phyloP scores from a whole-genome alignment of 2,888 invertebrate species.

The Lasiommata megera region DNA sequence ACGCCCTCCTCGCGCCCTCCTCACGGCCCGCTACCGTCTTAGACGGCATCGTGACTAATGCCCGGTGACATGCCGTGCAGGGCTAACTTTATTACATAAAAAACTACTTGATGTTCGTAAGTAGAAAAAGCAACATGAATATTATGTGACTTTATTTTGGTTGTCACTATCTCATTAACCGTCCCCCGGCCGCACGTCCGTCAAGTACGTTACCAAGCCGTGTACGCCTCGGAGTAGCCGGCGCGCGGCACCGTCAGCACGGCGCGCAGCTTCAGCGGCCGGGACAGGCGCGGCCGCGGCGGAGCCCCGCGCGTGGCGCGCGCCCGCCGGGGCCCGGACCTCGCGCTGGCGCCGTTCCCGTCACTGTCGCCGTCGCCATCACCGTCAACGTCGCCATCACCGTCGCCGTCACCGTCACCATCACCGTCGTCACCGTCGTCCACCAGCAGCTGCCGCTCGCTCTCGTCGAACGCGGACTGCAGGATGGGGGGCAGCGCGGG shows the following conservation, averaged over 20 bases:
- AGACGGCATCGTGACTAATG: no score
- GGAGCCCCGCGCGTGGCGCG: constrained; percentile 31
- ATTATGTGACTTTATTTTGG: no score
- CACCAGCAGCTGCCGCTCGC: constrained; percentile 35
- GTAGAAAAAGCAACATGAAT: no score
- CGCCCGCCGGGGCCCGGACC: no score
- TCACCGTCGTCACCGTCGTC: constrained; percentile 25
- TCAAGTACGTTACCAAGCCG: constrained; percentile 42
- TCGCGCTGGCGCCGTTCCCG: not conserved
- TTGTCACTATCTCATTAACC: no score
- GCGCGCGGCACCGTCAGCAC: constrained; percentile 54
- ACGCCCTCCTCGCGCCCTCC: no score
- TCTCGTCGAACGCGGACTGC: constrained; percentile 36
- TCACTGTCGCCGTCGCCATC: not conserved
- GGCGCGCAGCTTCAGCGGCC: constrained; percentile 48
- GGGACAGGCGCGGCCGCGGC: constrained; percentile 45
- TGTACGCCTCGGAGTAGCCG: constrained; percentile 58
- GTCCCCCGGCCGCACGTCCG: no score
- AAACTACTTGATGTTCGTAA: no score
- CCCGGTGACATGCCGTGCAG: no score
- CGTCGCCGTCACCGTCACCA: not conserved
- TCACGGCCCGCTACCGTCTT: no score
- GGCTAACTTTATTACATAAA: no score
- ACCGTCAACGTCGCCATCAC: not conserved
- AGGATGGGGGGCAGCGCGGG: constrained; percentile 53